Evolutionary conservation across 1,140 invertebrate species (phyloP).

Genomic region (Phymorhynchus buccinoides): DNA sequence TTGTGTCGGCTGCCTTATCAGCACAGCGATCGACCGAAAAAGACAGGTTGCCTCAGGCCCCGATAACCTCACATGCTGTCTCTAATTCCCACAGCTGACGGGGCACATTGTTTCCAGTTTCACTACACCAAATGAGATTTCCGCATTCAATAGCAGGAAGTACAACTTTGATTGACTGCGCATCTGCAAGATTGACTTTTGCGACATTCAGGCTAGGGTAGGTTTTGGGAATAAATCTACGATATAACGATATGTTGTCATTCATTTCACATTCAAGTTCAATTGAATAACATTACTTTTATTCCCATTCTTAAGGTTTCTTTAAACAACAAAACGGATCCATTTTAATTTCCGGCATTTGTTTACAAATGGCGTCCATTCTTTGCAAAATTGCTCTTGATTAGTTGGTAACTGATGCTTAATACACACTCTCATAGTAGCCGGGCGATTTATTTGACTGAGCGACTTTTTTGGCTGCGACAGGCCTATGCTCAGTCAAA

Average conservation of each 20-base stretch:
- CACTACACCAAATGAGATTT: slow-evolving; percentile 39
- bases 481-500: no score
- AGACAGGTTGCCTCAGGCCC: background rate
- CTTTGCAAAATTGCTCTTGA: background rate
- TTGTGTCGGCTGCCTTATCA: slow-evolving; percentile 7
- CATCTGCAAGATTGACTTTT: slow-evolving; percentile 41
- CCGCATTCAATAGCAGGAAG: slow-evolving; percentile 46
- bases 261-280: no score
- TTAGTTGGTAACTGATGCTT: no score
- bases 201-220: slow-evolving; percentile 5
- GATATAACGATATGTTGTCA: background rate
- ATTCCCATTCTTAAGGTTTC: background rate
- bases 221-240: background rate
- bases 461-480: no score
- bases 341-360: slow-evolving; percentile 6
- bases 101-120: slow-evolving; percentile 41
- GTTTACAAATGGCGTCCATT: slow-evolving; percentile 23
- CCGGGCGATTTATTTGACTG: no score
- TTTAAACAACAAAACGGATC: background rate
- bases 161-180: slow-evolving; percentile 38
- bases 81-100: slow-evolving; percentile 27
- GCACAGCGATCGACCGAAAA: background rate
- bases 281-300: background rate
- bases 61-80: slow-evolving; percentile 25
- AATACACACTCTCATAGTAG: no score